Conservation (phyloP, 1,140 invertebrate species). For the Danaus melanippus region DNA sequence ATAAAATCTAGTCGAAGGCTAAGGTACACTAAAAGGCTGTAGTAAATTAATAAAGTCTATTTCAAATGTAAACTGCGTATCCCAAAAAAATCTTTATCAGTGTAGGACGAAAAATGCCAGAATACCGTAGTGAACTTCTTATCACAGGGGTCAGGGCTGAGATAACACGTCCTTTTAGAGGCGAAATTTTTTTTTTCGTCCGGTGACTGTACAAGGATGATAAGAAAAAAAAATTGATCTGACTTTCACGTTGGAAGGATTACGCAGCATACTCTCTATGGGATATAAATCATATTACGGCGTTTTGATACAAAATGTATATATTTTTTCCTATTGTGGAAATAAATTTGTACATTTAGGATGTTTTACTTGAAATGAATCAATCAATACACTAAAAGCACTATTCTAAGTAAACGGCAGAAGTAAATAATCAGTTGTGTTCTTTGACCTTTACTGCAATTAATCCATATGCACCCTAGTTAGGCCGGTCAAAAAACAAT, state of each 20-base stretch:
- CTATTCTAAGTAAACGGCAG: slow-evolving; percentile 22
- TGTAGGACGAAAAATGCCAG: slow-evolving; percentile 20
- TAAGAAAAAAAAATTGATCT: slow-evolving; percentile 12
- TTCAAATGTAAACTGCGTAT: too few species aligned
- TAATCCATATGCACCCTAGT: slow-evolving; percentile 16
- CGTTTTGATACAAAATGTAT: slow-evolving; percentile 2
- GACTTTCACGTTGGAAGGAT: too few species aligned
- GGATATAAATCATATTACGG: too few species aligned
- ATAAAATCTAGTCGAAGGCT: too few species aligned
- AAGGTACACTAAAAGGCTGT: too few species aligned
- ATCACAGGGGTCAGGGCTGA: slow-evolving; percentile 32
- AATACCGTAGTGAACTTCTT: slow-evolving; percentile 24
- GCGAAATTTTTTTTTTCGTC: slow-evolving; percentile 22
- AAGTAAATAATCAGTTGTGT: slow-evolving; percentile 44
- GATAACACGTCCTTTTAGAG: slow-evolving; percentile 28
- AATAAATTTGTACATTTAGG: too few species aligned
- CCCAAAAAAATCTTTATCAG: slow-evolving; percentile 1
- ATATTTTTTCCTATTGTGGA: too few species aligned
- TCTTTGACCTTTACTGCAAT: slow-evolving; percentile 45
- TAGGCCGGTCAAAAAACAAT: slow-evolving; percentile 16
- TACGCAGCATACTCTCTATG: too few species aligned
- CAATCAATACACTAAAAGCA: slow-evolving; percentile 4
- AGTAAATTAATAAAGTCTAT: too few species aligned
- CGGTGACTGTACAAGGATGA: slow-evolving; percentile 21
- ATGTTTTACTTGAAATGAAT: too few species aligned